phyloP scores from a whole-genome alignment of 2,888 invertebrate species.

The Lepetodrilus schrolli region DNA sequence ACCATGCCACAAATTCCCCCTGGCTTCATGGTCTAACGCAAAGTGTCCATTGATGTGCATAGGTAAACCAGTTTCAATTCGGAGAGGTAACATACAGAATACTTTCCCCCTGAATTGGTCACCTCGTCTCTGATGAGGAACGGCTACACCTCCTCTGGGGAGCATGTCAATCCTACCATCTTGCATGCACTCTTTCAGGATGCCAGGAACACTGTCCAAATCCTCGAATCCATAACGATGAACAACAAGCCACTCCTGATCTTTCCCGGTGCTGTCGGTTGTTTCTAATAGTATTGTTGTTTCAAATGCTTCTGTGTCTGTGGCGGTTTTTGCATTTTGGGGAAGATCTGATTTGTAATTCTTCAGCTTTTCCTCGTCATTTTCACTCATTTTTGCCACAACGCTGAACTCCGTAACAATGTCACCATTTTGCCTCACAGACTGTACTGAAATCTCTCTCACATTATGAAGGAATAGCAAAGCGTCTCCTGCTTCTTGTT shows the following conservation, averaged over 20 bases:
- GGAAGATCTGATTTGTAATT: slow-evolving; percentile 7
- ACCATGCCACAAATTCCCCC: slow-evolving; percentile 23
- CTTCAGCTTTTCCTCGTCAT: slow-evolving; percentile 20
- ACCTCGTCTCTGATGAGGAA: not conserved
- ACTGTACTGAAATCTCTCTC: slow-evolving; percentile 45
- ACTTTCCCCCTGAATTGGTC: not conserved
- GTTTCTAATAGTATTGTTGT: slow-evolving; percentile 33
- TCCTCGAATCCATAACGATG: slow-evolving; percentile 54
- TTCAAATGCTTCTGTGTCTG: not conserved
- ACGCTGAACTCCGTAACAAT: slow-evolving; percentile 38
- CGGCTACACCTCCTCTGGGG: slow-evolving; percentile 58
- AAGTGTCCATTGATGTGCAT: slow-evolving; percentile 62
- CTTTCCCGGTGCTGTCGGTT: not conserved
- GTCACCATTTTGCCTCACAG: slow-evolving; percentile 35
- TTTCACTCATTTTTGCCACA: slow-evolving; percentile 16
- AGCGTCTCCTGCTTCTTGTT: slow-evolving; percentile 27
- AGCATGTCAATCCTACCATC: slow-evolving; percentile 48
- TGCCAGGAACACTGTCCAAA: slow-evolving; percentile 31
- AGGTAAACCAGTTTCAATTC: slow-evolving; percentile 56
- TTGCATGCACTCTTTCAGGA: slow-evolving; percentile 43
- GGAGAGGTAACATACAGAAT: slow-evolving; percentile 64
- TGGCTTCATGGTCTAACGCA: slow-evolving; percentile 32
- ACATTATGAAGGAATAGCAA: slow-evolving; percentile 66
- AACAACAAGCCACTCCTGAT: slow-evolving; percentile 53
- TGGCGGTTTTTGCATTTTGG: not conserved